Conservation (phyloP, 2,888 invertebrate genomes). For the Mellilla xanthometata region DNA sequence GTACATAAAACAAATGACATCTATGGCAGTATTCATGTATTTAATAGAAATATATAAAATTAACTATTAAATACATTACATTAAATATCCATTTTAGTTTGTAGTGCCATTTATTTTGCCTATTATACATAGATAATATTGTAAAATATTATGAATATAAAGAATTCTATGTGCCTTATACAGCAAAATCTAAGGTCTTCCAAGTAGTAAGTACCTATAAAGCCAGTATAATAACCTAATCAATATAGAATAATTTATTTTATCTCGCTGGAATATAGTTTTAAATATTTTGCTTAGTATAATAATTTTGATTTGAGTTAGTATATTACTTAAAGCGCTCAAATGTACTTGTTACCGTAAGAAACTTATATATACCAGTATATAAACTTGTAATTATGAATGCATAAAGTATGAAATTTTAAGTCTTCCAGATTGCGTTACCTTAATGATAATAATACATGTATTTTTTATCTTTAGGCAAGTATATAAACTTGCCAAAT, state of each 20-base stretch:
- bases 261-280: too few species aligned
- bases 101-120: conserved; percentile 54
- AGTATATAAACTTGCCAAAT: too few species aligned
- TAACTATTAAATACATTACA: conserved; percentile 35
- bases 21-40: conserved; percentile 77
- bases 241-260: too few species aligned
- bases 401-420: too few species aligned
- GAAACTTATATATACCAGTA: conserved; percentile 36
- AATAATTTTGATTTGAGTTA: too few species aligned
- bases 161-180: conserved; percentile 71
- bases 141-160: conserved; percentile 12
- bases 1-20: conserved; percentile 70
- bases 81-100: conserved; percentile 39
- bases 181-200: conserved; percentile 79
- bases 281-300: too few species aligned
- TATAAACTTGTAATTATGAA: conserved; percentile 7
- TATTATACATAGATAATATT: conserved; percentile 15
- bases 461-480: too few species aligned
- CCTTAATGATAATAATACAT: too few species aligned
- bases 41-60: conserved; percentile 35
- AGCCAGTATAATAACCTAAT: conserved; percentile 7
- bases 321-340: conserved; percentile 39
- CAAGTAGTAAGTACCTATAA: conserved; percentile 34
- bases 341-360: conserved; percentile 58
- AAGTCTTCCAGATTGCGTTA: conserved; percentile 68